Evolutionary conservation across 2,888 invertebrate species (phyloP), one percentile per base, ranked within the genome.

Genomic region (Altica lythri): DNA sequence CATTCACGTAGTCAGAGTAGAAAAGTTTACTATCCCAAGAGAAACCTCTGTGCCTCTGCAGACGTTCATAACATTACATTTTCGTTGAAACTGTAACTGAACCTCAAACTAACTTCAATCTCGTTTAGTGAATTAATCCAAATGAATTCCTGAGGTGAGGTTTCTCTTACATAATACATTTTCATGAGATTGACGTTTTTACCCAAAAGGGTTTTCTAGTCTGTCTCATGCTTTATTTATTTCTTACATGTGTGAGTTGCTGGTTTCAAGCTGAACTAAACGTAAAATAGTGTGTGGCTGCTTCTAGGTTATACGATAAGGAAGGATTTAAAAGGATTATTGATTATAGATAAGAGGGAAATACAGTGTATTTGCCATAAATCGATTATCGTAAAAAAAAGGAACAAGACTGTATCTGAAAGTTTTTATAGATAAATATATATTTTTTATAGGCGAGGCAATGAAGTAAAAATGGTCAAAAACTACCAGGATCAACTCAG

Each of bases 121-220:
- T 49, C 49, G 40, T 49, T 49, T 40, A 49, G 49, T 49, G 49
- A 49, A 49, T 49, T 49, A 42, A 49, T 49, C 49, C 22, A 49
- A 49, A 49, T 40, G 49, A 49, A 49, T 49, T 49, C 32, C 49
- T 49, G 32, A 49, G 49, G 49, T 49, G 49, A 49, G 49, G 49
- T 49, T 49, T 42, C 49, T 49, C 40, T 42, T 40, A 17, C 49
- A 49, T 49, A 49, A 49, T 49, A 49, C 49, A 49, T 49, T 49
- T 49, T 49, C 40, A 49, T 49, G 49, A 49, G 49, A 49, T 49
- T 40, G 49, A 42, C 49, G 49, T 49, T 49, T 40, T 49, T 27
- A 37, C 49, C 27, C 37, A 40, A 40, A 49, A 49, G 42, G 49
- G 49, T 42, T 40, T 45, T 49, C 40, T 12, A 40, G 40, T 40